Evolutionary conservation across 1,140 invertebrate species (phyloP), one percentile per base, ranked within the genome.

Genomic region (Thalassaphorura encarpata): DNA sequence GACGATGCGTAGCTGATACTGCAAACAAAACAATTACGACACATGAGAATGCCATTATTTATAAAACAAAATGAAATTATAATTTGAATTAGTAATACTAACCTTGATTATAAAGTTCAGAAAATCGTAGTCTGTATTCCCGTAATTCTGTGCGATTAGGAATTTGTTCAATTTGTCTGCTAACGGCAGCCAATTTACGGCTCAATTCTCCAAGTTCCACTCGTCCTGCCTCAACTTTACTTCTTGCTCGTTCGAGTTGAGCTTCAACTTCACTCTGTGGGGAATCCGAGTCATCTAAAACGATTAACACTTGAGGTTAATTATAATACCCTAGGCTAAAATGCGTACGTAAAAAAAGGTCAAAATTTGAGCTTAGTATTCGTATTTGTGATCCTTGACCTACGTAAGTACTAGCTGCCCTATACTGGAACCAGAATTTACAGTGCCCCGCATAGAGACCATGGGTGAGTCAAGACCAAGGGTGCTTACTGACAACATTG

Each of bases 61-160:
- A 6, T 13, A 43, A 29, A 33, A 18, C 4, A 18, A n/a, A 11
- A 23, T 43, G n/a, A 53, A 21, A 39, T 26, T 36, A 3, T 29
- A 3, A 16, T 19, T 56, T 8, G 26, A n/a, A 26, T 16, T 23
- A 0, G n/a, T 5, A 4, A 15, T 29, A 43, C 54, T 46, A 70
- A 91, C 89, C 86, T 83, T 95, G 92, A 75, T 92, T 94, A 70
- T 96, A 95, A 1, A 98, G 77, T 75, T 98, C 95, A 61, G 97
- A 78, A 73, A 97, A 97, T 64, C 94, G 76, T 66, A 87, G 79
- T 69, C 97, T 92, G 73, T 97, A 98, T 69, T 98, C 94, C 43
- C 86, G 81, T 19, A 98, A 73, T 72, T 98, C 95, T 1, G 87
- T 87, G 62, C 90, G 77, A 28, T 88, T 85, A 0, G 95, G 95